Percentiles rank a stretch among this genome's conserved stretches.
Conservation (phyloP, 2,888 invertebrate genomes). For the Dyspetes luteomarginatus region DNA sequence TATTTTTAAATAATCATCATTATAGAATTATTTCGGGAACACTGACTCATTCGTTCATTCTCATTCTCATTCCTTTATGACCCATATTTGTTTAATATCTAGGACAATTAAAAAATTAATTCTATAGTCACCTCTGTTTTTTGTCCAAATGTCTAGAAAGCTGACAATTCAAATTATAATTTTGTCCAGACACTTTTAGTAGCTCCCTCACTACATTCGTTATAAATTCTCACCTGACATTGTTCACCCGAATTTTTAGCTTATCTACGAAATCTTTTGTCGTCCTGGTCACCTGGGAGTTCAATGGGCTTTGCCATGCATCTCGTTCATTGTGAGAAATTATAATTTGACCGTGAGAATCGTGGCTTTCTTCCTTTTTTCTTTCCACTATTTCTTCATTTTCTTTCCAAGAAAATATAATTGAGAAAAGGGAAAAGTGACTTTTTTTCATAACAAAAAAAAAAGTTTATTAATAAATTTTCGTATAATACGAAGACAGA, state of each 20-base stretch:
- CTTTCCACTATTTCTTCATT: too few species aligned
- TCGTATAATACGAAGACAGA: too few species aligned
- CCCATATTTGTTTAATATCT: too few species aligned
- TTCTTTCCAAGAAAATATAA: too few species aligned
- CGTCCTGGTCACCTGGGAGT: slow-evolving; percentile 34
- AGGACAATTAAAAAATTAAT: background rate
- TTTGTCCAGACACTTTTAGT: background rate
- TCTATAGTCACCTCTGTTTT: too few species aligned
- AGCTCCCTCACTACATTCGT: background rate
- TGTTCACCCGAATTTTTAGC: slow-evolving; percentile 6
- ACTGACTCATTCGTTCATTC: too few species aligned
- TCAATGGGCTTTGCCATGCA: slow-evolving; percentile 22
- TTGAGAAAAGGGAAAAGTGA: too few species aligned
- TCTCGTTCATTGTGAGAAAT: background rate
- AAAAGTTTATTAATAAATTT: too few species aligned
- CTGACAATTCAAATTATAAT: background rate
- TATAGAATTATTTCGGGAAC: too few species aligned
- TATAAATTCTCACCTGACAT: slow-evolving; percentile 9
- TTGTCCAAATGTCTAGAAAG: slow-evolving; percentile 10
- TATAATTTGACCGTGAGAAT: slow-evolving; percentile 12
- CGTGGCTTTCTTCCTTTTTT: background rate
- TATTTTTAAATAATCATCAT: too few species aligned
- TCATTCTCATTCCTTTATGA: too few species aligned
- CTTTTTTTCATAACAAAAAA: too few species aligned
- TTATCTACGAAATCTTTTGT: slow-evolving; percentile 49